Evolutionary conservation across 2,113 vertebrate genomes (phyloP).

Genomic region (Melospiza georgiana): DNA sequence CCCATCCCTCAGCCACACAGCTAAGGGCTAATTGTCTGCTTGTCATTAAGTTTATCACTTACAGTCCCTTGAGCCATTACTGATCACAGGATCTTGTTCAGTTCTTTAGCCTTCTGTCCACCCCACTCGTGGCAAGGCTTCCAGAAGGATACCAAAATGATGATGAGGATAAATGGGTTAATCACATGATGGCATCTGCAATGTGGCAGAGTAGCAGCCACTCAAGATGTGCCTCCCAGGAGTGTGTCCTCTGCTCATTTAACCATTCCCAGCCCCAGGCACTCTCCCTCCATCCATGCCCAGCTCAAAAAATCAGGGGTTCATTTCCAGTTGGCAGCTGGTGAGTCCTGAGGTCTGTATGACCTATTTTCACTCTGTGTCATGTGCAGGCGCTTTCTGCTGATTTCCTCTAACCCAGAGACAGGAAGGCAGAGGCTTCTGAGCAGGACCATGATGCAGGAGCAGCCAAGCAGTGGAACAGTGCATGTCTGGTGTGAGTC

Average conservation of each 20-base stretch:
- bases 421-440: not conserved
- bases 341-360: not conserved
- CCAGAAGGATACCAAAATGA: not conserved
- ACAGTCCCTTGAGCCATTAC: not conserved
- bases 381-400: not conserved
- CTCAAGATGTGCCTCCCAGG: not conserved
- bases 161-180: not conserved
- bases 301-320: not conserved
- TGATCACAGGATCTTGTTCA: not conserved
- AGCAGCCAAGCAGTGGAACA: not conserved
- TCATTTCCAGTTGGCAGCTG: not conserved
- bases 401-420: not conserved
- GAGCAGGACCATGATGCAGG: not conserved
- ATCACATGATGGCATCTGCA: not conserved
- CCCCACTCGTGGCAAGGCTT: not conserved
- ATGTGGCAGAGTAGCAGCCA: not conserved
- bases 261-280: not conserved
- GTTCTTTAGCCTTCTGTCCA: not conserved
- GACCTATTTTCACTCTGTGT: not conserved
- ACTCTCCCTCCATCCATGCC: not conserved
- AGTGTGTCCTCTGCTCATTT: not conserved
- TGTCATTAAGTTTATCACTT: not conserved
- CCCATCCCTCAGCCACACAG: slow-evolving; percentile 3
- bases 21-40: not conserved
- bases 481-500: not conserved